Conservation (phyloP, 2,888 invertebrate genomes). For the Tiphia femorata region DNA sequence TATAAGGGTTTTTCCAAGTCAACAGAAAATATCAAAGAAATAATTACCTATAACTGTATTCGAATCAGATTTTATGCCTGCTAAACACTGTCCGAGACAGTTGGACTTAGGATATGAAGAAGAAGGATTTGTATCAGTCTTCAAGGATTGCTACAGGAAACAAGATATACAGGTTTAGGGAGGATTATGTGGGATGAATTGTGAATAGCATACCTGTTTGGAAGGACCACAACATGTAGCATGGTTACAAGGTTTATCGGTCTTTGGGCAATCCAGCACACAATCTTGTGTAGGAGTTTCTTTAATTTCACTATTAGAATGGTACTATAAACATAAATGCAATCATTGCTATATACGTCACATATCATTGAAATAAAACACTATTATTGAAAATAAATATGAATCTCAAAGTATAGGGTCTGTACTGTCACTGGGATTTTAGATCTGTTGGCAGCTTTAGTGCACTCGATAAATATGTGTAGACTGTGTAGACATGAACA, state of each 20-base stretch:
- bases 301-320: slow-evolving; percentile 68
- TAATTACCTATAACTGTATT: slow-evolving; percentile 53
- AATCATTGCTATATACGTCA: background rate
- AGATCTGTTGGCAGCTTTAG: too few species aligned
- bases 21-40: background rate
- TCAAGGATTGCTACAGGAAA: slow-evolving; percentile 47
- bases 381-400: too few species aligned
- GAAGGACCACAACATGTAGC: slow-evolving; percentile 91
- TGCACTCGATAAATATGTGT: too few species aligned
- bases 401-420: too few species aligned
- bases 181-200: slow-evolving; percentile 6
- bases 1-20: too few species aligned
- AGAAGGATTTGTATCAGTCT: slow-evolving; percentile 44
- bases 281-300: slow-evolving; percentile 75
- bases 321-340: slow-evolving; percentile 60
- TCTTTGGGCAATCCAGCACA: slow-evolving; percentile 89
- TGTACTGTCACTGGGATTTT: too few species aligned
- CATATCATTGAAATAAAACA: too few species aligned
- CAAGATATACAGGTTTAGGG: slow-evolving; percentile 15
- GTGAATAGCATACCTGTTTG: slow-evolving; percentile 74
- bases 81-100: slow-evolving; percentile 57
- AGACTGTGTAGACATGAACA: too few species aligned
- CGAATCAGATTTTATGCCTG: slow-evolving; percentile 57
- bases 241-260: slow-evolving; percentile 84
- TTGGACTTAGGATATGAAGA: slow-evolving; percentile 41